phyloP scores from a whole-genome alignment of 2,888 invertebrate genomes.

The Baccha elongata region DNA sequence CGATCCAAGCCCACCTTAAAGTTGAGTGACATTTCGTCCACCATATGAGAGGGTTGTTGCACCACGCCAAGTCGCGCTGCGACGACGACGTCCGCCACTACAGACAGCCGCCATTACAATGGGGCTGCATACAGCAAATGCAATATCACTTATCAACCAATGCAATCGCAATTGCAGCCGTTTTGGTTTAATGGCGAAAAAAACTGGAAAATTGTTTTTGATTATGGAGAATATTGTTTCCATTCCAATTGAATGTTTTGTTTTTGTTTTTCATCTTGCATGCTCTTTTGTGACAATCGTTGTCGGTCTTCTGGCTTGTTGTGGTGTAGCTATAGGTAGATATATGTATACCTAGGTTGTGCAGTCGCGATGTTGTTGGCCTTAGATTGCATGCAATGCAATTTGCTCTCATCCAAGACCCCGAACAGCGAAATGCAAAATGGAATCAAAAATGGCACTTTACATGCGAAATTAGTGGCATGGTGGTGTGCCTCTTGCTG shows the following conservation, averaged over 20 bases:
- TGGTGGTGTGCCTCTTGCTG: conserved; percentile 60
- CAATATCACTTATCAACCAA: conserved; percentile 63
- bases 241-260: conserved; percentile 48
- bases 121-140: conserved; percentile 52
- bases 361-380: conserved; percentile 33
- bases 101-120: no score
- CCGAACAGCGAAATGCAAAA: conserved; percentile 63
- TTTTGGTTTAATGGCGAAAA: conserved; percentile 58
- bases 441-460: conserved; percentile 72
- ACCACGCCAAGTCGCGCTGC: not conserved
- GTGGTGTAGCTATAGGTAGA: conserved; percentile 2
- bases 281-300: conserved; percentile 61
- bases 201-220: conserved; percentile 36
- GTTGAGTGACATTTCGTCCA: conserved; percentile 61
- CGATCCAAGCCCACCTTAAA: conserved; percentile 37
- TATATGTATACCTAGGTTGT: no score
- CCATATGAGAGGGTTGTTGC: conserved; percentile 37
- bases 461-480: conserved; percentile 73
- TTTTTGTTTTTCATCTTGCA: conserved; percentile 16
- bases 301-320: conserved; percentile 14
- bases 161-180: conserved; percentile 69
- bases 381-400: conserved; percentile 68
- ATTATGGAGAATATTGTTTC: conserved; percentile 46
- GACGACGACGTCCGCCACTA: conserved; percentile 9
- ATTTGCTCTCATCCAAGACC: conserved; percentile 70